Base-by-base conservation (phyloP, 2,113 vertebrate genomes). In the Melospiza melodia region DNA sequence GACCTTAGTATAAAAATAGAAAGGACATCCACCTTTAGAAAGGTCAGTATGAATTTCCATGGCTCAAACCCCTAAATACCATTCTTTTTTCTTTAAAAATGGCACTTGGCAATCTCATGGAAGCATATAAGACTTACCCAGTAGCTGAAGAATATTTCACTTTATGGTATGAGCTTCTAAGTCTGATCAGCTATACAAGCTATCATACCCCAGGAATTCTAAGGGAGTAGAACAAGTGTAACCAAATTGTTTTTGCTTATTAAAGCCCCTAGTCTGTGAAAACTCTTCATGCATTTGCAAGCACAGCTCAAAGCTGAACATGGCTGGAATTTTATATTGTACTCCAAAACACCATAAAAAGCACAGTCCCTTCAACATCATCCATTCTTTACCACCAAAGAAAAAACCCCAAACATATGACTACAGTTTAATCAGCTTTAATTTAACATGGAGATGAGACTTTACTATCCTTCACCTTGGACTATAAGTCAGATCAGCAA, bases 1-100 rank as follows among this genome's bases (percentile, higher is more conserved):
- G 92, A 95, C 94, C 96, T 95, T 76, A 54, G 83, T 19, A 69
- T 71, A 94, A 94, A 96, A 96, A 96, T 92, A 95, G 94, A 86
- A 97, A 93, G 88, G 85, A 77, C 92, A 77, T 27, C 25, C 20
- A 62, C 72, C 75, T 94, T 71, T 91, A 85, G 43, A 95, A 96
- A 86, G 58, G 82, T 91, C 57, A 90, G 55, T 15, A 51, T 19
- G 43, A 90, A 51, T 88, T 95, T 94, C 46, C 59, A 88, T 43
- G 28, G 83, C 67, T 94, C 71, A 94, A 90, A 66, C 4, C 16
- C 43, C 51, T 74, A 48, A 84, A 66, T 37, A 48, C 22, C 6
- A 46, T 19, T 37, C 9, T n/a, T 41, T 94, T 92, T 68, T 73
- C 74, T 90, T 83, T 39, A 48, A 82, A 82, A 93, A 67, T 1